Base-by-base conservation (phyloP, 2,113 vertebrate species). In the Ceyx melanurus region DNA sequence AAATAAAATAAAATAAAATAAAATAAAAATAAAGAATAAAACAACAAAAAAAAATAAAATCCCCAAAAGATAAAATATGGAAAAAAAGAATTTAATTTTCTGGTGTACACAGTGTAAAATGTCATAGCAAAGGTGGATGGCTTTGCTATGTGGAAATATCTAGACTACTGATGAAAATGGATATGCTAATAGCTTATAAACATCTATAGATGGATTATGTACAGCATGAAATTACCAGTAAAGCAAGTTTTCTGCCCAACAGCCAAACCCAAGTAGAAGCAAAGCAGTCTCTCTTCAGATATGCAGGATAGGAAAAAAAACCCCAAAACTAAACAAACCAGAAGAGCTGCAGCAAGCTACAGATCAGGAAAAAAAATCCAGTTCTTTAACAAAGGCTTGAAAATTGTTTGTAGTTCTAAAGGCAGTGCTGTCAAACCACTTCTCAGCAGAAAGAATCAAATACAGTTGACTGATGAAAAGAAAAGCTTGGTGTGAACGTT, bases 331-430 rank as follows among this genome's bases (percentile, higher is more conserved):
- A 46, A 25, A 51, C 13, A 51, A 6, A 0, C 1, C 1, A 51
- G 20, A 82, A 64, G 3, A 82, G 40, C 28, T 60, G 14, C 28
- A 71, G 46, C 15, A 81, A 81, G 19, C 6, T 78, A 21, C 37
- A 37, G 28, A 58, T 56, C 31, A 81, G 66, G 33, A 81, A 83
- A 77, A 73, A 43, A 75, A 43, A 1, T 72, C 28, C 43, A 35
- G 13, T 48, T 87, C 35, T 92, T 78, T 75, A 76, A 42, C 15
- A 87, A 92, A 74, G 22, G 29, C 43, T 89, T 82, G 43, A 72
- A 90, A 68, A 12, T 13, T 68, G 37, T 53, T 77, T 56, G 43
- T 15, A 57, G 22, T 57, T 75, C 50, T 64, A 74, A 64, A 78
- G 57, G 66, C 16, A 42, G 45, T 5, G 9, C 31, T 75, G 29